These are phyloP conservation scores for Tragulus kanchil DNA, from an alignment of 2,113 vertebrate genomes.

Conservation along the genomic window DNA sequence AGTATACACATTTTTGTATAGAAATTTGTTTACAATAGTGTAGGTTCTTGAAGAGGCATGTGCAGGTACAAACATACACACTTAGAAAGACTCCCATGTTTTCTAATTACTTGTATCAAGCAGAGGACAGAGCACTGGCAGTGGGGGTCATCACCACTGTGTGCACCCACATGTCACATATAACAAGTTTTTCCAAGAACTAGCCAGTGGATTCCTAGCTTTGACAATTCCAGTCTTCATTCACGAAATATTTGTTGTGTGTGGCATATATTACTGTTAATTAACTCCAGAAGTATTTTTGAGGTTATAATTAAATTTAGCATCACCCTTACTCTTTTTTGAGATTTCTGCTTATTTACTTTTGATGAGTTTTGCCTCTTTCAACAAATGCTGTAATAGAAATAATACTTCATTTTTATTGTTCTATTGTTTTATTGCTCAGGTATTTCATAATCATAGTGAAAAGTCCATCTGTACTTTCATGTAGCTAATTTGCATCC, in stretches of 20 bases:
- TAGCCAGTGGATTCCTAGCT: no score
- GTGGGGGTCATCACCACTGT: rapidly evolving
- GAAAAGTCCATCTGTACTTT: background rate
- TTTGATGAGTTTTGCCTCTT: background rate
- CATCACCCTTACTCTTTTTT: background rate
- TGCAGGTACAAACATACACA: rapidly evolving
- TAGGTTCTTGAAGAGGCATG: background rate
- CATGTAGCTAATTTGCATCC: background rate
- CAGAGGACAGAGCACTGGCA: background rate
- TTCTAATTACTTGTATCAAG: background rate
- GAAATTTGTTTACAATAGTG: background rate
- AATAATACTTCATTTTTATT: background rate
- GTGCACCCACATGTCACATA: rapidly evolving
- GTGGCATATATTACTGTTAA: background rate
- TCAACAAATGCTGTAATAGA: background rate
- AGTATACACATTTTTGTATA: no score
- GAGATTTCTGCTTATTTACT: background rate
- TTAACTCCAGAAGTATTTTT: background rate
- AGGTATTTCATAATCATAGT: background rate
- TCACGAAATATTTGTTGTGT: background rate
- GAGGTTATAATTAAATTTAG: background rate
- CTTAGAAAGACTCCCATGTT: rapidly evolving
- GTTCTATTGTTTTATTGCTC: background rate
- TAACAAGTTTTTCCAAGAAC: background rate
- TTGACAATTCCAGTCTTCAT: background rate